Conservation (phyloP, 2,888 invertebrate genomes). For the Chirona hameri region DNA sequence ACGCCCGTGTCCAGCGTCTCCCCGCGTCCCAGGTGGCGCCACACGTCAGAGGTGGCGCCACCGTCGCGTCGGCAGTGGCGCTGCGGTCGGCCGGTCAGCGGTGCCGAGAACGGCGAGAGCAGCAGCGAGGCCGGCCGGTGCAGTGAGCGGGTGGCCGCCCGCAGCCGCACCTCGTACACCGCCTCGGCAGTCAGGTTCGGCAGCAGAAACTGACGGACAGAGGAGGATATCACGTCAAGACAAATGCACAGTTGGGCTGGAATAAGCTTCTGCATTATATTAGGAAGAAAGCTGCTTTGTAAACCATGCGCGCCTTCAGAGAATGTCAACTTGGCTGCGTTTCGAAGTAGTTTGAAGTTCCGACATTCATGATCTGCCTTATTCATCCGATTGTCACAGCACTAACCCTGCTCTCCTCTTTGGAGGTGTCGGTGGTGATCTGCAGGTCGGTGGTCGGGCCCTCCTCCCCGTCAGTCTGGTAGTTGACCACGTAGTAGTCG, state of each 20-base stretch:
- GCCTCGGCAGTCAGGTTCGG: conserved; percentile 66
- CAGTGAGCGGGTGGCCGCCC: conserved; percentile 63
- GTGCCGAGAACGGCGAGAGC: background rate
- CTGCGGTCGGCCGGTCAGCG: background rate
- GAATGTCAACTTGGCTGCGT: too few relatives aligned
- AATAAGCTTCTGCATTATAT: too few relatives aligned
- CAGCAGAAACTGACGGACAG: conserved; percentile 58
- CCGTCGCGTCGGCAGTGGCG: background rate
- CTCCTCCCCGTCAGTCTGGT: background rate
- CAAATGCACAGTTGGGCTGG: too few relatives aligned
- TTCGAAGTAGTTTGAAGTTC: too few relatives aligned
- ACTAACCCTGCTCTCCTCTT: background rate
- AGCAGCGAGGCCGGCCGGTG: background rate
- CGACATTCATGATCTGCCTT: too few relatives aligned
- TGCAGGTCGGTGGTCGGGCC: background rate
- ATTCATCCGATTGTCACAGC: background rate
- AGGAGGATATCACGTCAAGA: too few relatives aligned
- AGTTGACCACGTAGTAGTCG: conserved; percentile 1
- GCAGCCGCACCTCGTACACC: conserved; percentile 66
- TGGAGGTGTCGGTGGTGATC: background rate
- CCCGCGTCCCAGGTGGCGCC: background rate
- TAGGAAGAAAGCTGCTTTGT: too few relatives aligned
- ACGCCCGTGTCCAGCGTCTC: conserved; percentile 59
- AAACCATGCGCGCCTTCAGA: too few relatives aligned
- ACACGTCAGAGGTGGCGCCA: conserved; percentile 1